A percentile compares a stretch with the other conserved stretches of the same genome.
These are phyloP conservation scores for Aldrovandia affinis DNA, from an alignment of 2,797 vertebrate species.

Conservation along the genomic window DNA sequence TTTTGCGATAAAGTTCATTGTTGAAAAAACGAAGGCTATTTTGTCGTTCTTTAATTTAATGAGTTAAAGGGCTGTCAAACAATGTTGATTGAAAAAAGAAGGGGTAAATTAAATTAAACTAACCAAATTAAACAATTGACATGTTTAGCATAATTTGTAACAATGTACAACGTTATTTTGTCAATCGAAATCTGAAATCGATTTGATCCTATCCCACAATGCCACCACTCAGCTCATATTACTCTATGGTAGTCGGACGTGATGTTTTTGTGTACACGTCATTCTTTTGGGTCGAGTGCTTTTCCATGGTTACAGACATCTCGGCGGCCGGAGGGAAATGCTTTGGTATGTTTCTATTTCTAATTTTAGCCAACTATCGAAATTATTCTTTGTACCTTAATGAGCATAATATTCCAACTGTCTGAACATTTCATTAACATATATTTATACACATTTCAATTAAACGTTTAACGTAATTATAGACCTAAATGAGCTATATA, in stretches of 20 bases:
- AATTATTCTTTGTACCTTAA: neutral
- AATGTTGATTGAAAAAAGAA: neutral
- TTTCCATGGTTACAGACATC: neutral
- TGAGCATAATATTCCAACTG: neutral
- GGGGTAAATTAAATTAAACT: too few species aligned
- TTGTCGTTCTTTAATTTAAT: neutral
- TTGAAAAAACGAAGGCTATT: too few species aligned
- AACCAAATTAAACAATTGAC: too few species aligned
- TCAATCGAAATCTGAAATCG: neutral
- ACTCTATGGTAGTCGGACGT: constrained; percentile 22
- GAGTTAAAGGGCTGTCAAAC: neutral
- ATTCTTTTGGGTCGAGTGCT: neutral
- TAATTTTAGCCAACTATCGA: too few species aligned
- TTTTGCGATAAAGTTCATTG: too few species aligned
- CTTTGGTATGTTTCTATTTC: neutral
- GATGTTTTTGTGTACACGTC: constrained; percentile 22
- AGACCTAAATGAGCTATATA: too few species aligned
- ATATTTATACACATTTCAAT: neutral
- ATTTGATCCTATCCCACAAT: constrained; percentile 30
- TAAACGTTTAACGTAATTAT: neutral
- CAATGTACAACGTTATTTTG: neutral
- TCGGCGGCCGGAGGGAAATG: neutral
- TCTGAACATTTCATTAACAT: neutral
- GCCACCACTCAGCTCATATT: neutral
- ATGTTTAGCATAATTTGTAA: neutral